phyloP scores from a whole-genome alignment of 2,113 vertebrate species.

The Mastomys natalensis region DNA sequence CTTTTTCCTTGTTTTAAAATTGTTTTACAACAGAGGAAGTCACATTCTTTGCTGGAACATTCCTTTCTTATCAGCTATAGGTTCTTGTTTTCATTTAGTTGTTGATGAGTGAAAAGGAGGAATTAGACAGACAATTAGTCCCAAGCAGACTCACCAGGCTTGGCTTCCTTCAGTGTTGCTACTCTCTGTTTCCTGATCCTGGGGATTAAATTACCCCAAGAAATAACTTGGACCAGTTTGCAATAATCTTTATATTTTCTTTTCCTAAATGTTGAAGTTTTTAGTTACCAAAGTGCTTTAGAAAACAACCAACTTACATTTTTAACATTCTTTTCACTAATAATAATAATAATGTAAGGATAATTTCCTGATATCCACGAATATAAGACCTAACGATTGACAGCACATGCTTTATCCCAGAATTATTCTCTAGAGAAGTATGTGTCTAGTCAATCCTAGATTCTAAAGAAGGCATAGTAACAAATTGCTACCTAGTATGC shows the following conservation, averaged over 20 bases:
- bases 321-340: slow-evolving; percentile 31
- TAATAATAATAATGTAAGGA: background rate
- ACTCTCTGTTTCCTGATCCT: background rate
- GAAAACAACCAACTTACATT: slow-evolving; percentile 38
- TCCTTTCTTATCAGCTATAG: slow-evolving; percentile 33
- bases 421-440: slow-evolving; percentile 25
- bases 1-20: slow-evolving; percentile 35
- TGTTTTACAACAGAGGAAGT: slow-evolving; percentile 31
- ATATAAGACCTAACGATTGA: background rate
- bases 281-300: slow-evolving; percentile 53
- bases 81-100: slow-evolving; percentile 48
- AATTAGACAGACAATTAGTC: background rate
- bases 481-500: background rate
- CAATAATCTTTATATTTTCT: slow-evolving; percentile 39
- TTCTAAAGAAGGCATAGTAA: slow-evolving; percentile 8
- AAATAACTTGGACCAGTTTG: slow-evolving; percentile 25
- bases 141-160: background rate
- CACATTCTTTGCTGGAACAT: slow-evolving; percentile 49
- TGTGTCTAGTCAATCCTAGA: background rate
- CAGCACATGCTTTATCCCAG: background rate
- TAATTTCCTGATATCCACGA: slow-evolving; percentile 2
- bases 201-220: slow-evolving; percentile 21
- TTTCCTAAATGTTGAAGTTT: slow-evolving; percentile 34
- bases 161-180: background rate
- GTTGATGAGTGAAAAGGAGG: slow-evolving; percentile 44